phyloP scores from a whole-genome alignment of 2,888 invertebrate genomes.

The Mayetiola destructor region DNA sequence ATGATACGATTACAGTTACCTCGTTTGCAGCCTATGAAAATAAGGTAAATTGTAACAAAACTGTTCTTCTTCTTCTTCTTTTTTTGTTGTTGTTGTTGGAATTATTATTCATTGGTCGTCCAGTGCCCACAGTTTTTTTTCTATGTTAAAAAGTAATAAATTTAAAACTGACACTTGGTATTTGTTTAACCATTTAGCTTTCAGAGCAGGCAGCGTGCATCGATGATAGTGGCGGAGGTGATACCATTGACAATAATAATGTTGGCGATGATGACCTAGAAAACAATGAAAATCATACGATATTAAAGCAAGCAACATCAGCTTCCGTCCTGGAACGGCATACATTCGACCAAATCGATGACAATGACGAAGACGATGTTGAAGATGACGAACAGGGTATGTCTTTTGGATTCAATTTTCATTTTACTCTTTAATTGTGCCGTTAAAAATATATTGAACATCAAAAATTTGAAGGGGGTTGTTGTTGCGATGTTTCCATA shows the following conservation, averaged over 20 bases:
- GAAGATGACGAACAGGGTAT: constrained; percentile 5
- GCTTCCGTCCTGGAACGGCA: not conserved
- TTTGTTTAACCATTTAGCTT: no score
- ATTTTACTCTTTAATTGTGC: not conserved
- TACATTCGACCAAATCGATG: not conserved
- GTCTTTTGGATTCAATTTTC: no score
- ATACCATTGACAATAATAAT: not conserved
- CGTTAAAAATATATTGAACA: no score
- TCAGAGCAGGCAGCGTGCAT: not conserved
- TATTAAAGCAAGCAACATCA: not conserved
- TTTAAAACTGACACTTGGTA: no score
- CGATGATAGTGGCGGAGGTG: not conserved
- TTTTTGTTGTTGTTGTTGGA: no score
- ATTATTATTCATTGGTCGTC: no score
- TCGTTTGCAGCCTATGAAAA: no score
- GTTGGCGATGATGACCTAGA: not conserved
- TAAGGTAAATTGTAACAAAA: no score
- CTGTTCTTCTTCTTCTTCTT: no score
- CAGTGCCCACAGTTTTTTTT: no score
- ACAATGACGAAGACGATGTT: not conserved
- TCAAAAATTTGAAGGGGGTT: not conserved
- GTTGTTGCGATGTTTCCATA: no score
- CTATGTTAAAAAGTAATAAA: no score
- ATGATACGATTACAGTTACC: constrained; percentile 2
- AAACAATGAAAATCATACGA: not conserved